Evolutionary conservation across 1,140 invertebrate species (phyloP).

Genomic region (Thaumatotibia leucotreta): DNA sequence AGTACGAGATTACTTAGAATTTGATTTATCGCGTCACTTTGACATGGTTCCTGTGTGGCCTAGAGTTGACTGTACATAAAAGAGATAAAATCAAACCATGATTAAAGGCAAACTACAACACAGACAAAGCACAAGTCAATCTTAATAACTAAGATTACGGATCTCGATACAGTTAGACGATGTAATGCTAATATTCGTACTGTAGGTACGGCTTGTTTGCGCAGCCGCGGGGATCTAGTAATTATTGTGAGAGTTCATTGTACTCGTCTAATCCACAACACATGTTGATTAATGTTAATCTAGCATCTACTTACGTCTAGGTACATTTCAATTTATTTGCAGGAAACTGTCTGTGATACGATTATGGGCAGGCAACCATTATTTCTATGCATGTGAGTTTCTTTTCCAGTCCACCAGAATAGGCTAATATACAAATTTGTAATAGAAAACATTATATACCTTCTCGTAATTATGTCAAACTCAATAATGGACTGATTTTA

Average conservation of each 20-base stretch:
- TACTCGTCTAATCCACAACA: slow-evolving; percentile 23
- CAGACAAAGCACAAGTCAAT: not conserved
- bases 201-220: slow-evolving; percentile 6
- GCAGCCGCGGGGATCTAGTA: slow-evolving; percentile 1
- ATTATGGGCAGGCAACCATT: not conserved
- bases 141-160: not conserved
- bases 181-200: slow-evolving; percentile 6
- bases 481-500: no score
- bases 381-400: not conserved
- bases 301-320: slow-evolving; percentile 14
- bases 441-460: no score
- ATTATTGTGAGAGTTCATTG: slow-evolving; percentile 24
- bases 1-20: no score
- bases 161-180: not conserved
- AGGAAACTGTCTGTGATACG: not conserved
- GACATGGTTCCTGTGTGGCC: not conserved
- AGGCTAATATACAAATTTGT: no score
- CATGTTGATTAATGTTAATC: slow-evolving; percentile 26
- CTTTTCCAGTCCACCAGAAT: no score
- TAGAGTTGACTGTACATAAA: no score
- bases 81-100: not conserved
- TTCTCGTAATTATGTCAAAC: no score
- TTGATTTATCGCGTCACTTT: no score
- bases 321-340: not conserved
- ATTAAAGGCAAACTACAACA: not conserved